Conservation (phyloP, 2,797 vertebrate genomes). For the Rhinatrema bivittatum region DNA sequence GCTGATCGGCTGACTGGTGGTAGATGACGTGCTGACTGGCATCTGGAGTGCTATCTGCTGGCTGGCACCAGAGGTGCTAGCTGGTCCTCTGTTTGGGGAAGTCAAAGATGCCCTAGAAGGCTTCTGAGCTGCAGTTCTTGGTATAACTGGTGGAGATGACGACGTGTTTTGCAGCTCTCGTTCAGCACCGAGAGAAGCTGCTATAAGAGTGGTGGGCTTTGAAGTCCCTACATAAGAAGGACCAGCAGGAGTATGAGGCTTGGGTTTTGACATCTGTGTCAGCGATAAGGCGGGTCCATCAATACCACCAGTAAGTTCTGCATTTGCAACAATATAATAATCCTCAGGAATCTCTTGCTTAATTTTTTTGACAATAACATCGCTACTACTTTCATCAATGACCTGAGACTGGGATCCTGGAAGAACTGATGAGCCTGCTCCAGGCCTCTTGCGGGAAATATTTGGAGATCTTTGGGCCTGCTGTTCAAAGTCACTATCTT, state of each 20-base stretch:
- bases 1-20: constrained; percentile 57
- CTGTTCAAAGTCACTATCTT: constrained; percentile 73
- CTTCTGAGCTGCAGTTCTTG: constrained; percentile 40
- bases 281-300: constrained; percentile 55
- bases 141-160: constrained; percentile 35
- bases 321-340: constrained; percentile 70
- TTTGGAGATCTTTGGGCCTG: constrained; percentile 39
- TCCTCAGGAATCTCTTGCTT: constrained; percentile 78
- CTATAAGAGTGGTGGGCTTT: constrained; percentile 29
- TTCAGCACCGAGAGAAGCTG: constrained; percentile 31
- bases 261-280: constrained; percentile 63
- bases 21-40: constrained; percentile 59
- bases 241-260: constrained; percentile 39
- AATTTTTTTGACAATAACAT: constrained; percentile 73
- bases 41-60: constrained; percentile 50
- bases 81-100: constrained; percentile 42
- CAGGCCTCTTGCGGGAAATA: constrained; percentile 49
- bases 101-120: constrained; percentile 40
- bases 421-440: constrained; percentile 13
- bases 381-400: constrained; percentile 31
- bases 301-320: constrained; percentile 53
- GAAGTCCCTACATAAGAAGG: constrained; percentile 41
- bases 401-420: constrained; percentile 38
- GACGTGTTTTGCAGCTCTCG: constrained; percentile 48
- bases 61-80: constrained; percentile 16